Percentiles rank a stretch among this genome's conserved stretches.
These are phyloP conservation scores for Shinisaurus crocodilurus DNA, from an alignment of 2,113 vertebrate species.

Conservation along the genomic window DNA sequence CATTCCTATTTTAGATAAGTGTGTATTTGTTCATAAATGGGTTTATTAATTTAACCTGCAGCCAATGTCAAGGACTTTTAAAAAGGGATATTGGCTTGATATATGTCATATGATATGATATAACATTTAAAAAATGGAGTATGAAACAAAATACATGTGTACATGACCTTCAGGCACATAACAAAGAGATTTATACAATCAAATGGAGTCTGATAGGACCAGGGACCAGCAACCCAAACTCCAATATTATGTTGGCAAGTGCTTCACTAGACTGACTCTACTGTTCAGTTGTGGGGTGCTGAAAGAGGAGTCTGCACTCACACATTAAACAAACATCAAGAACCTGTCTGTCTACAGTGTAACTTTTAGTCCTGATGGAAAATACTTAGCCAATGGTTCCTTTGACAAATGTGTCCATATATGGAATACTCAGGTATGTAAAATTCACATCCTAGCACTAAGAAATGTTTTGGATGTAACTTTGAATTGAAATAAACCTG, in stretches of 20 bases:
- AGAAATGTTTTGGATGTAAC: background rate
- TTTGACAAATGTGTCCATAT: slow-evolving; percentile 99
- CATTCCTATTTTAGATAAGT: background rate
- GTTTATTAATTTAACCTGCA: background rate
- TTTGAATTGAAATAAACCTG: background rate
- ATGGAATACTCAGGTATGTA: slow-evolving; percentile 93
- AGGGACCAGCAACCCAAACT: no score
- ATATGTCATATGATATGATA: no score
- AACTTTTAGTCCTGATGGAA: slow-evolving; percentile 96
- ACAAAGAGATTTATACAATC: no score
- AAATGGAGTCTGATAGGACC: no score
- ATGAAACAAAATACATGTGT: no score
- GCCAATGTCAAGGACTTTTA: background rate
- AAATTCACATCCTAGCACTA: background rate
- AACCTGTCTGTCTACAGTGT: slow-evolving; percentile 97
- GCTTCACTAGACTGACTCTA: slow-evolving; percentile 97
- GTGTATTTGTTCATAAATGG: background rate
- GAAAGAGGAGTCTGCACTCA: slow-evolving; percentile 92
- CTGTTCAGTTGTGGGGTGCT: slow-evolving; percentile 94
- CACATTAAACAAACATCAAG: slow-evolving; percentile 94
- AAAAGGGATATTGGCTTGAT: background rate
- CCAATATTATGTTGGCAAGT: no score
- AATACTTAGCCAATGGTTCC: slow-evolving; percentile 94
- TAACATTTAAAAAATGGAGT: no score
- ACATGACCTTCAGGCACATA: no score